A percentile compares a stretch with the other conserved stretches of the same genome.
Evolutionary conservation across 2,888 invertebrate species (phyloP).

Genomic region (Acrocera orbiculus): DNA sequence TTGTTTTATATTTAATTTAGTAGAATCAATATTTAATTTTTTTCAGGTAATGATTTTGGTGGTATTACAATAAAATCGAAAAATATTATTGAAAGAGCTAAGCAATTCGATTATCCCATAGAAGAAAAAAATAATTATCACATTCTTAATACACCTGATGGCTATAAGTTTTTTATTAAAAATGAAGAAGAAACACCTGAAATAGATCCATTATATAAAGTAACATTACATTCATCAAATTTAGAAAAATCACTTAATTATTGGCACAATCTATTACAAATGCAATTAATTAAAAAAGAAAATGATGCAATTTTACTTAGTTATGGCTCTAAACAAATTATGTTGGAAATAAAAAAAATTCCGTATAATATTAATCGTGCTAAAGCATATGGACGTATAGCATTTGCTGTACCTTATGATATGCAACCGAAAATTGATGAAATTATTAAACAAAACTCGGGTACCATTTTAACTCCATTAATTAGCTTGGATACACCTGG

Average conservation of each 20-base stretch:
- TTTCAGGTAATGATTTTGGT: conserved; percentile 60
- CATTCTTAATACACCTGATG: conserved; percentile 72
- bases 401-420: conserved; percentile 71
- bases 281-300: conserved; percentile 49
- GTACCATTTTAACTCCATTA: conserved; percentile 71
- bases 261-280: conserved; percentile 64
- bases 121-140: conserved; percentile 41
- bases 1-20: background rate
- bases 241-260: conserved; percentile 58
- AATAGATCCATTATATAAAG: conserved; percentile 64
- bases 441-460: conserved; percentile 47
- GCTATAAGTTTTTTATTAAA: conserved; percentile 70
- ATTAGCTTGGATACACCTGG: conserved; percentile 92
- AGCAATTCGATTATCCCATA: conserved; percentile 52
- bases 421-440: conserved; percentile 61
- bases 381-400: conserved; percentile 86
- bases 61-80: conserved; percentile 71
- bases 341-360: conserved; percentile 44
- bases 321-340: conserved; percentile 54
- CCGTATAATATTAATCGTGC: conserved; percentile 52
- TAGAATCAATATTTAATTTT: background rate
- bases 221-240: conserved; percentile 61
- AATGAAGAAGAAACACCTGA: conserved; percentile 50
- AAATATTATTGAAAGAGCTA: conserved; percentile 56
- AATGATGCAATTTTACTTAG: conserved; percentile 46